Conservation (phyloP, 2,888 invertebrate genomes). For the Agriotes lineatus region DNA sequence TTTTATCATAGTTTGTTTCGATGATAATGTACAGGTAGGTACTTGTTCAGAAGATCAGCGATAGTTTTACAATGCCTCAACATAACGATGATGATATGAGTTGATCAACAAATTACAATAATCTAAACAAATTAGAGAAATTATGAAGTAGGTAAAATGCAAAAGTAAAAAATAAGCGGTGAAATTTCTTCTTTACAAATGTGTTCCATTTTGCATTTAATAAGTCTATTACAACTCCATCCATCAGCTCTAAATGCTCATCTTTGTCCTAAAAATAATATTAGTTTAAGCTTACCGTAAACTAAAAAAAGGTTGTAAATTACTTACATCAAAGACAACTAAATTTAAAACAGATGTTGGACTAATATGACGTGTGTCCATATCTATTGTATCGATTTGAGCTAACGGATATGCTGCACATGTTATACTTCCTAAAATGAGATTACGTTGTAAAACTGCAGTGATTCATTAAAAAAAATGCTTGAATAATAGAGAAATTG, state of each 20-base stretch:
- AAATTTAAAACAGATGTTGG: constrained; percentile 95
- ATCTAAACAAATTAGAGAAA: constrained; percentile 92
- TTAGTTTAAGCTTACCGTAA: no score
- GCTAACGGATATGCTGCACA: constrained; percentile 97
- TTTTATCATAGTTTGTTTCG: no score
- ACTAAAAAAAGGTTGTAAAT: background rate
- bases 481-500: no score
- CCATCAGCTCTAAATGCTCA: constrained; percentile 94
- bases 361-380: constrained; percentile 91
- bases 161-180: constrained; percentile 92
- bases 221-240: constrained; percentile 93
- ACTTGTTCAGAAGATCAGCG: no score
- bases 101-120: no score
- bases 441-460: no score
- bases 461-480: background rate
- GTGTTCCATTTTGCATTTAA: constrained; percentile 98
- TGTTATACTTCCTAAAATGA: constrained; percentile 80
- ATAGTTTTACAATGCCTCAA: no score
- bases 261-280: constrained; percentile 86
- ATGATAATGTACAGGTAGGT: no score
- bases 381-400: constrained; percentile 95
- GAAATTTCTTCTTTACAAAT: constrained; percentile 95
- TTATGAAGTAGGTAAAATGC: constrained; percentile 93
- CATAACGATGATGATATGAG: no score
- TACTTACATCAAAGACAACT: constrained; percentile 92